Base-by-base conservation (phyloP, 2,797 vertebrate species). In the Hafferia zeledoni region DNA sequence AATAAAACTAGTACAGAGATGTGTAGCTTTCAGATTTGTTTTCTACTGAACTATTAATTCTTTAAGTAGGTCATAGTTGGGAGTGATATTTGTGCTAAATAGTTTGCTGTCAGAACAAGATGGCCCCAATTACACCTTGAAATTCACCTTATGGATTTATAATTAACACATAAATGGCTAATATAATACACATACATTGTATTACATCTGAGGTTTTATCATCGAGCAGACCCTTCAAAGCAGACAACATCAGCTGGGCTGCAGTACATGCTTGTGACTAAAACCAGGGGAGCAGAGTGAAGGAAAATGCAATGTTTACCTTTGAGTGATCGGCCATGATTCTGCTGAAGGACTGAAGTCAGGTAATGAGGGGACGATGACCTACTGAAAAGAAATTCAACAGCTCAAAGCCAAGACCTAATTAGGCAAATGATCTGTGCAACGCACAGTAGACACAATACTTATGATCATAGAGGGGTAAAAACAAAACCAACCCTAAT, bases 321-420 rank as follows among this genome's bases (percentile, higher is more conserved):
- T 99, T 99, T 99, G 89, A 99, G 98, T 94, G 99, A 98, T 96
- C 97, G 99, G 96, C 98, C 87, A 46, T 98, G 98, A 61, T 94
- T 98, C 98, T 99, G 99, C 97, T 99, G 98, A 97, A 99, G 92
- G 75, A 97, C 96, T 90, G 98, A 98, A 77, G 92, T 98, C 95
- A 99, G 98, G 97, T 99, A 99, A 86, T 98, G 98, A 98, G 99
- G 98, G 91, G 99, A 99, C 13, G 99, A 98, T 53, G 99, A 99
- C 97, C 98, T 99, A 98, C 99, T 99, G 98, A 61, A 98, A 97
- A 94, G 84, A 89, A 91, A 96, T 74, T 72, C 50, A 97, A 78
- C 56, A 55, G 35, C 49, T 89, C 91, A 95, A 90, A 92, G 82
- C 30, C 68, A 72, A 75, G 55, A 19, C 33, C 9, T 67, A 14